Base-by-base conservation (phyloP, 2,888 invertebrate genomes). In the Platypus cylindrus region DNA sequence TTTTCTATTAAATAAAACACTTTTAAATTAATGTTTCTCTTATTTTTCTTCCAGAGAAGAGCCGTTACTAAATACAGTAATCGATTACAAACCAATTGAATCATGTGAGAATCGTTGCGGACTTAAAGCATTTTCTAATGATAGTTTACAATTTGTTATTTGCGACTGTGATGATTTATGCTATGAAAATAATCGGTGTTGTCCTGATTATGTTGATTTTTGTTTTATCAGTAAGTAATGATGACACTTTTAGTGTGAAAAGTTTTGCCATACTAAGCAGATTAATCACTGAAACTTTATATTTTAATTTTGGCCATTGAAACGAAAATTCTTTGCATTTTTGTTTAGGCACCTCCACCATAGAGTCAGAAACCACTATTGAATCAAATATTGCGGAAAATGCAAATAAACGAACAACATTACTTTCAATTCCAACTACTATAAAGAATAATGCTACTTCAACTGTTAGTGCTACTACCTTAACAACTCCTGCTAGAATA, bases 151-250 rank as follows among this genome's bases (percentile, higher is more conserved):
- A 8, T 9, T 35, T 3, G 47, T 49, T 12, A 52, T 57, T 1
- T 84, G 83, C 47, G 67, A 69, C 26, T 84, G 83, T 45, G 61
- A 65, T 32, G 46, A 62, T 1, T 51, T 59, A 1, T 84, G 84
- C 46, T 52, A 67, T 1, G 50, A 60, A 1, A 51, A 55, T 1
- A 62, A 62, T 0, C 64, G 64, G 14, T 85, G 84, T 52, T 85
- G 84, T 47, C 65, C 68, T 0, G 82, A 84, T 56, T 82, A 67
- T 53, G 53, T 67, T 2, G 70, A 69, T 3, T 48, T 67, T 2
- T 81, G 81, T 48, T 48, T 43, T 7, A 14, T 22, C 11, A 22
- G 42, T 42, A 40, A 29, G 39, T 18, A 12, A n/a, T n/a, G n/a
- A n/a, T n/a, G n/a, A n/a, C n/a, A n/a, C n/a, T n/a, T n/a, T n/a